phyloP scores from a whole-genome alignment of 2,113 vertebrate species.

The Bubalus kerabau region DNA sequence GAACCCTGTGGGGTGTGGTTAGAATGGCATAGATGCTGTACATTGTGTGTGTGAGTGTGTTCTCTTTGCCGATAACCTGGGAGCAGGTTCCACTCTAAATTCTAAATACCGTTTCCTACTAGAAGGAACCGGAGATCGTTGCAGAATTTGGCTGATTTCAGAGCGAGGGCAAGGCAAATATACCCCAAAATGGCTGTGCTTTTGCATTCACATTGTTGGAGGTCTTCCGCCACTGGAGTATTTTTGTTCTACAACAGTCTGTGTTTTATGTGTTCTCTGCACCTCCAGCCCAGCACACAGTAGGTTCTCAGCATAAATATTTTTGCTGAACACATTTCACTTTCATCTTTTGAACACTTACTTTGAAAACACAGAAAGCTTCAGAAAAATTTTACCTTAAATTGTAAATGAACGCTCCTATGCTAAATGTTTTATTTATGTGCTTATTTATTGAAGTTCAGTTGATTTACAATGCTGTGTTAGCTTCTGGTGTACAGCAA shows the following conservation, averaged over 20 bases:
- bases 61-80: neutral
- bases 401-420: neutral
- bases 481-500: neutral
- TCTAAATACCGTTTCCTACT: neutral
- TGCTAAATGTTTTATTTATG: neutral
- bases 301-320: neutral
- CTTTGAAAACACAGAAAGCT: neutral
- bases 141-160: neutral
- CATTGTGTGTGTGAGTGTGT: neutral
- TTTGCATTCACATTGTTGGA: neutral
- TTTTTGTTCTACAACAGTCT: neutral
- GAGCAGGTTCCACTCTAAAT: neutral
- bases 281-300: neutral
- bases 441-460: neutral
- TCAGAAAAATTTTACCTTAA: neutral
- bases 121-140: neutral
- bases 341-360: neutral
- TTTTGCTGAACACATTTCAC: neutral
- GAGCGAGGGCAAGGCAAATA: neutral
- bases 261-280: neutral
- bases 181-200: neutral
- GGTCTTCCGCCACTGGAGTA: neutral
- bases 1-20: neutral
- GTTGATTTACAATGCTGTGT: neutral
- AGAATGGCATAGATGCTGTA: neutral